These are phyloP conservation scores for Anastrepha ludens DNA, from an alignment of 1,140 invertebrate genomes.

Conservation along the genomic window DNA sequence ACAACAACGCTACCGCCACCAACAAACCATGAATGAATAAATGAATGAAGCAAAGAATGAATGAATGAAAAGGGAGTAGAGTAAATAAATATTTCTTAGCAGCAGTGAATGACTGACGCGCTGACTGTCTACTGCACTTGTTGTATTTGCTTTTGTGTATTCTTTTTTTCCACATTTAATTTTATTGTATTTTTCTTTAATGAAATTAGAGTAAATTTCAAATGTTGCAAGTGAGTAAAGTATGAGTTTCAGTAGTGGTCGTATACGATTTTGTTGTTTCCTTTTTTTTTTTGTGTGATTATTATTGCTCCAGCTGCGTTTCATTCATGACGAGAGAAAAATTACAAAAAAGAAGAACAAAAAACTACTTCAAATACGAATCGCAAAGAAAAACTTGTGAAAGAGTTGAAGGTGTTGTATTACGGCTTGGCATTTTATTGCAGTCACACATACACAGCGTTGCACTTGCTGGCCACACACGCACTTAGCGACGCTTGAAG, in stretches of 20 bases:
- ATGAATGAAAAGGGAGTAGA: neutral
- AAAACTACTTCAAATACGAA: neutral
- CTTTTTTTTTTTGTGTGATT: neutral
- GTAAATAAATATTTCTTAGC: conserved; percentile 46
- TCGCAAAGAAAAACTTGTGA: neutral
- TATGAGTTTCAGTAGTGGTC: neutral
- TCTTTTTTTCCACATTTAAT: neutral
- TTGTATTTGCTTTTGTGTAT: conserved; percentile 3
- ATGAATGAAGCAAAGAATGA: neutral
- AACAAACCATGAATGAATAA: conserved; percentile 33
- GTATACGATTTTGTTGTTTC: neutral
- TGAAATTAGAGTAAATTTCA: conserved; percentile 24
- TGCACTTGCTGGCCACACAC: conserved; percentile 8
- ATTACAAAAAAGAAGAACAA: neutral
- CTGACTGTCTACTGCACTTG: neutral
- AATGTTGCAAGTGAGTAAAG: conserved; percentile 12
- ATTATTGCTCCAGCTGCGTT: conserved; percentile 18
- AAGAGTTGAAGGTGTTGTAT: conserved; percentile 32
- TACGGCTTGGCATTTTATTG: neutral
- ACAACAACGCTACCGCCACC: neutral
- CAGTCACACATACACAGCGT: neutral
- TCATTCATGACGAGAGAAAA: conserved; percentile 18
- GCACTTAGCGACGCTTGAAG: neutral
- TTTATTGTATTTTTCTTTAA: conserved; percentile 16
- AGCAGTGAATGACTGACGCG: neutral